Evolutionary conservation across 2,113 vertebrate genomes (phyloP).

Genomic region (Trematomus loennbergii): DNA sequence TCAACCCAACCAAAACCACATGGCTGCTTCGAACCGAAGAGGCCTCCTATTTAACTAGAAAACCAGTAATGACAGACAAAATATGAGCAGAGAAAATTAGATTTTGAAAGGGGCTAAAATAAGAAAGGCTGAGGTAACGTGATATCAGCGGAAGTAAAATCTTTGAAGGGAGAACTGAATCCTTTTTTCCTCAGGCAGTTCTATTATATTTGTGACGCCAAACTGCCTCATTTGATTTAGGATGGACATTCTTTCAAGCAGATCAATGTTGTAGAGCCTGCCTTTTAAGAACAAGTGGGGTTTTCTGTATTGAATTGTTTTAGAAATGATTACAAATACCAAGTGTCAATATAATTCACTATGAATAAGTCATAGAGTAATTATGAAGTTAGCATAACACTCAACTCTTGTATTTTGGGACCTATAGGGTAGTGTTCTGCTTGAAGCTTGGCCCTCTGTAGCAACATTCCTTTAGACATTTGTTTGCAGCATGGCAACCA

Average conservation of each 20-base stretch:
- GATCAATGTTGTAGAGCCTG: background rate
- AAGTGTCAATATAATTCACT: conserved; percentile 3
- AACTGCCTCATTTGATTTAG: background rate
- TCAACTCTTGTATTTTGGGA: conserved; percentile 14
- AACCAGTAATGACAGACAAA: conserved; percentile 49
- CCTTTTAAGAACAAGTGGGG: background rate
- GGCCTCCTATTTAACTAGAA: conserved; percentile 24
- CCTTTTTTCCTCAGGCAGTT: background rate
- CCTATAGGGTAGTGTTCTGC: background rate
- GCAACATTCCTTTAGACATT: conserved; percentile 74
- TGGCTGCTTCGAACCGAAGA: conserved; percentile 34
- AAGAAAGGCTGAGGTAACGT: conserved; percentile 22
- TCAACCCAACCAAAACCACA: conserved; percentile 65
- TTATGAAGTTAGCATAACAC: conserved; percentile 18
- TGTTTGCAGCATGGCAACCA: conserved; percentile 77
- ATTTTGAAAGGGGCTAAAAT: conserved; percentile 23
- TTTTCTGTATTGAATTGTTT: background rate
- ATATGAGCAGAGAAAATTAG: conserved; percentile 1
- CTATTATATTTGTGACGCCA: background rate
- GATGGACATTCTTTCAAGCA: background rate
- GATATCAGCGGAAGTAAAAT: conserved; percentile 4
- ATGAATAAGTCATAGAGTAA: conserved; percentile 36
- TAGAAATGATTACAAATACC: background rate
- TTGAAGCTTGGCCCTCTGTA: conserved; percentile 33
- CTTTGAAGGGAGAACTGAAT: background rate